Conservation (phyloP, 2,113 vertebrate species). For the Trichomycterus rosablanca region DNA sequence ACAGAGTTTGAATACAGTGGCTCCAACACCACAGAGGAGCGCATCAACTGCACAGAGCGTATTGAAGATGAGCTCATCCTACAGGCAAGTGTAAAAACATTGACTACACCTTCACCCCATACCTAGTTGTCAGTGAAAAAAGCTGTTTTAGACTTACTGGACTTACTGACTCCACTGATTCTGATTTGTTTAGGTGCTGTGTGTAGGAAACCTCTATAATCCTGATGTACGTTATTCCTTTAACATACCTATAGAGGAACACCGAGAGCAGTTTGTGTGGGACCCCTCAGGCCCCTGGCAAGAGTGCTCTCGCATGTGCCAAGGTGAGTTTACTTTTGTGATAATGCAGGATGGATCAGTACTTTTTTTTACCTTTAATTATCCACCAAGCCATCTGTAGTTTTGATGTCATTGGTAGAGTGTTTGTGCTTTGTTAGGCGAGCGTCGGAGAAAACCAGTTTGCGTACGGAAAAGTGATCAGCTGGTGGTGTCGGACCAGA, state of each 20-base stretch:
- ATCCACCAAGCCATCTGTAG: neutral
- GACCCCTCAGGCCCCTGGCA: constrained; percentile 85
- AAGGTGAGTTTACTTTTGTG: constrained; percentile 69
- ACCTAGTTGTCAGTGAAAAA: no score
- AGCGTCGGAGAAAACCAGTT: constrained; percentile 68
- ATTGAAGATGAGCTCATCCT: constrained; percentile 83
- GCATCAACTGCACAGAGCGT: constrained; percentile 89
- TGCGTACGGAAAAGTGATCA: constrained; percentile 83
- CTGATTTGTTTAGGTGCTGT: constrained; percentile 75
- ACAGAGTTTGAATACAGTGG: constrained; percentile 89
- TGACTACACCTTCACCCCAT: no score
- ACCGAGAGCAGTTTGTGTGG: constrained; percentile 80
- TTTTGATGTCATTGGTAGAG: constrained; percentile 1
- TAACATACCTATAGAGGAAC: constrained; percentile 83
- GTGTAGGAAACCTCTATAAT: constrained; percentile 92
- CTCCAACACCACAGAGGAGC: constrained; percentile 83
- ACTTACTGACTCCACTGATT: neutral
- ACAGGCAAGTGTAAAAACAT: constrained; percentile 68
- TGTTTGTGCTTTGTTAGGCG: constrained; percentile 53
- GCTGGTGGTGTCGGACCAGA: constrained; percentile 80
- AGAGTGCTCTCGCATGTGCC: constrained; percentile 86
- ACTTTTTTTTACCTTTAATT: neutral
- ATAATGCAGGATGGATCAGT: neutral
- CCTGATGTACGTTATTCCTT: constrained; percentile 92
- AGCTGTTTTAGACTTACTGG: neutral